Evolutionary conservation across 1,140 invertebrate genomes (phyloP), one percentile per base, ranked within the genome.

Genomic region (Dermatophagoides farinae): DNA sequence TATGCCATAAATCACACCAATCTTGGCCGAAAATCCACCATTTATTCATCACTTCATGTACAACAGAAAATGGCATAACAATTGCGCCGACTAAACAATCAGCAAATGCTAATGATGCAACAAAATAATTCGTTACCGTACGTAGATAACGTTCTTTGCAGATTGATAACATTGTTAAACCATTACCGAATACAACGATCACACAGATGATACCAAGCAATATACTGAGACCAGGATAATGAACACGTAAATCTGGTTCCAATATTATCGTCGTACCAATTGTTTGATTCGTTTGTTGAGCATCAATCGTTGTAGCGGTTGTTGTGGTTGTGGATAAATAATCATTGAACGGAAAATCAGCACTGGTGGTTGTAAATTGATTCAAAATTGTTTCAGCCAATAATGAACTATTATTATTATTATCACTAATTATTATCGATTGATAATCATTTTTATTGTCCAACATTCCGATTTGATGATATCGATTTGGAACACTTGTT

Each of bases 1-100:
- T 93, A 51, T 91, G 80, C 93, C 93, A 98, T 4, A 95, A 81
- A 66, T 96, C 89, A 71, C 93, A 97, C 82, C 85, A 88, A 67
- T 86, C 67, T 55, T 64, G 61, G 46, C 70, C 68, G 62, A 72
- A 71, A 20, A 69, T 61, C 72, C 72, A 73, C 55, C 62, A 67
- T 46, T 68, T 69, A 57, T 70, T 68, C 61, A 71, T 70, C 20
- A 67, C 67, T 72, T 90, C 86, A 68, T 88, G 88, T 1, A 88
- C 76, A 0, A 86, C 86, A 63, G 77, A 78, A 78, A 88, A 85
- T 4, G 82, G 80, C 69, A 89, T 82, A 6, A 88, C 79, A 9
- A 85, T 72, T 0, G 82, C 79, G 23, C 86, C 82, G 57, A 89
- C 84, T 0, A 84, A 69, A 62, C 81, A 80, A 68, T 86, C 84